Evolutionary conservation across 1,140 invertebrate species (phyloP).

Genomic region (Zaprionus capensis): DNA sequence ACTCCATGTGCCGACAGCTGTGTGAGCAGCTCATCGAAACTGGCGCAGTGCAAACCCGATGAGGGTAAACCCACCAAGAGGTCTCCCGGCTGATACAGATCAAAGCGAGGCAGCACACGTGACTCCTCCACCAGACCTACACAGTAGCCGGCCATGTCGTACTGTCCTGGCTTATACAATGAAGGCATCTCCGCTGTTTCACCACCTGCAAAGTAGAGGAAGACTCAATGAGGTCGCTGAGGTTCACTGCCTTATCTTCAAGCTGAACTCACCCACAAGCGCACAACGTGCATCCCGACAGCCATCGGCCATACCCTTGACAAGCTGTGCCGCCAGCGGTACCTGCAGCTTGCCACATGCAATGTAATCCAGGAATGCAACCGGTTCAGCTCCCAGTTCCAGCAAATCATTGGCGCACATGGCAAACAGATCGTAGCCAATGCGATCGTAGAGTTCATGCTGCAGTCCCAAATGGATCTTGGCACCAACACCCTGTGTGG

Average conservation of each 20-base stretch:
- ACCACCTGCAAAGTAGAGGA: slow-evolving; percentile 87
- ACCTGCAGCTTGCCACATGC: slow-evolving; percentile 94
- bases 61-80: slow-evolving; percentile 92
- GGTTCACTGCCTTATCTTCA: background rate
- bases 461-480: slow-evolving; percentile 96
- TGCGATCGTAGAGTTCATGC: slow-evolving; percentile 90
- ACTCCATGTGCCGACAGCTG: slow-evolving; percentile 85
- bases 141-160: slow-evolving; percentile 97
- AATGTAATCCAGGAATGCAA: slow-evolving; percentile 99
- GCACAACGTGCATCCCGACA: slow-evolving; percentile 94
- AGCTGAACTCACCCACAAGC: slow-evolving; percentile 89
- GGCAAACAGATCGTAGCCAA: slow-evolving; percentile 98
- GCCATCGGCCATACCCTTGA: slow-evolving; percentile 94
- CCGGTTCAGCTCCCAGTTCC: slow-evolving; percentile 96
- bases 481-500: slow-evolving; percentile 95
- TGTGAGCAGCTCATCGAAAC: slow-evolving; percentile 93
- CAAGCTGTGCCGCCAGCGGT: slow-evolving; percentile 89
- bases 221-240: background rate
- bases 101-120: slow-evolving; percentile 88
- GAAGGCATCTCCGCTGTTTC: slow-evolving; percentile 98
- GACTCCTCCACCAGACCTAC: slow-evolving; percentile 93
- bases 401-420: slow-evolving; percentile 99
- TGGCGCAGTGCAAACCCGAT: slow-evolving; percentile 95
- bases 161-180: slow-evolving; percentile 92
- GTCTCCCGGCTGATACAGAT: slow-evolving; percentile 89